Evolutionary conservation across 2,888 invertebrate genomes (phyloP).

Genomic region (Cryptops parisi): DNA sequence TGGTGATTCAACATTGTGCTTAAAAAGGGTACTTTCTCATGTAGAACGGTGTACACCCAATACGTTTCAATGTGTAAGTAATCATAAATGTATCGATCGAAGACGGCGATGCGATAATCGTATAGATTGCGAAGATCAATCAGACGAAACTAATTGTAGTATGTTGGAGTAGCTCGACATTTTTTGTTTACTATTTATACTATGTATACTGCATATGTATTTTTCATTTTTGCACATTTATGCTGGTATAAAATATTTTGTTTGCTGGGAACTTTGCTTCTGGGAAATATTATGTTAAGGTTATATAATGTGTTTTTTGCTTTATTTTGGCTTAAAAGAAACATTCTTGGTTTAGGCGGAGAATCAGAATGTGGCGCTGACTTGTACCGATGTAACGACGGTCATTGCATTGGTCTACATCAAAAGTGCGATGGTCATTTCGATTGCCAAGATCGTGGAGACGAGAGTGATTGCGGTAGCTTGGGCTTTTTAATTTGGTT

Average conservation of each 20-base stretch:
- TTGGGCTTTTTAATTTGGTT: too few species aligned
- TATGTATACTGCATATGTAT: too few species aligned
- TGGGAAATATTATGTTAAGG: too few species aligned
- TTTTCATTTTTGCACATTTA: not conserved
- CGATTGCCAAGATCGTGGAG: not conserved
- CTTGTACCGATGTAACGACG: too few species aligned
- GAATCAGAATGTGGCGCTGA: not conserved
- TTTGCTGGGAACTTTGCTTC: not conserved
- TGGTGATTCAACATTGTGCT: too few species aligned
- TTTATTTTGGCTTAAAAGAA: not conserved
- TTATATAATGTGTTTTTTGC: too few species aligned
- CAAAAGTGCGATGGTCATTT: not conserved
- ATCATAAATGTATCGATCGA: slow-evolving; percentile 42
- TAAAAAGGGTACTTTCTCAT: too few species aligned
- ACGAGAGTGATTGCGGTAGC: too few species aligned
- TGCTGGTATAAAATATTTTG: not conserved
- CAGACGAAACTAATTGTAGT: slow-evolving; percentile 45
- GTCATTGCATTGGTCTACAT: too few species aligned
- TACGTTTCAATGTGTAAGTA: slow-evolving; percentile 23
- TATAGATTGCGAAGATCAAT: slow-evolving; percentile 47
- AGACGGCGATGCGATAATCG: slow-evolving; percentile 47
- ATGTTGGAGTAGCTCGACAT: slow-evolving; percentile 8
- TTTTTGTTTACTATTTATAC: not conserved
- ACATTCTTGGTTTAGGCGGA: not conserved
- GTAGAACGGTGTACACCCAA: slow-evolving; percentile 22